These are phyloP conservation scores for Margaritifera margaritifera DNA, from an alignment of 2,888 invertebrate genomes.

Conservation along the genomic window DNA sequence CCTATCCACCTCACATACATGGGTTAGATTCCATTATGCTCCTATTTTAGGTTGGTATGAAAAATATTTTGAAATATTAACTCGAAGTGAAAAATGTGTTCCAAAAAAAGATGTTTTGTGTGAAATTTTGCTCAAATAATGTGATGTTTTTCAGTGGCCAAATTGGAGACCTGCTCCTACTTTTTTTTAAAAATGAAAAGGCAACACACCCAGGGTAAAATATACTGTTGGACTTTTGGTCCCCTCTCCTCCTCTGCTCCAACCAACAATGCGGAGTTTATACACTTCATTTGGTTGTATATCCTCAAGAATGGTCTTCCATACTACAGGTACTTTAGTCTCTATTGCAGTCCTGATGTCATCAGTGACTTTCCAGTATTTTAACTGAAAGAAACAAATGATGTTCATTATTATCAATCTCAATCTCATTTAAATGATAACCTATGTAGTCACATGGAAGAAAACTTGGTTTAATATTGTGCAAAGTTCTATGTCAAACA, in stretches of 20 bases:
- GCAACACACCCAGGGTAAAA: constrained; percentile 74
- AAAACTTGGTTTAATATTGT: not conserved
- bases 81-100: too few species aligned
- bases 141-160: too few species aligned
- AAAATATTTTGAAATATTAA: too few species aligned
- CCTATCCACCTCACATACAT: too few species aligned
- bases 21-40: too few species aligned
- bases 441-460: not conserved
- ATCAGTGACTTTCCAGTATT: constrained; percentile 95
- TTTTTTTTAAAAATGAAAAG: too few species aligned
- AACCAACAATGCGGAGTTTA: constrained; percentile 91
- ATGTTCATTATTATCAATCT: constrained; percentile 1
- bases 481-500: too few species aligned
- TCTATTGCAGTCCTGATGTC: constrained; percentile 94
- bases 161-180: too few species aligned
- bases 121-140: too few species aligned
- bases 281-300: constrained; percentile 89
- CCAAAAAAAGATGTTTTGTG: too few species aligned
- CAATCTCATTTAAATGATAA: constrained; percentile 6
- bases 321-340: constrained; percentile 78
- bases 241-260: constrained; percentile 95
- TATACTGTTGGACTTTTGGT: constrained; percentile 93
- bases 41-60: too few species aligned
- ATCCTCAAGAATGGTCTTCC: constrained; percentile 84
- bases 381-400: constrained; percentile 77